A percentile compares a stretch with the other conserved stretches of the same genome.
Evolutionary conservation across 2,888 invertebrate genomes (phyloP).

Genomic region (Trilocha varians): DNA sequence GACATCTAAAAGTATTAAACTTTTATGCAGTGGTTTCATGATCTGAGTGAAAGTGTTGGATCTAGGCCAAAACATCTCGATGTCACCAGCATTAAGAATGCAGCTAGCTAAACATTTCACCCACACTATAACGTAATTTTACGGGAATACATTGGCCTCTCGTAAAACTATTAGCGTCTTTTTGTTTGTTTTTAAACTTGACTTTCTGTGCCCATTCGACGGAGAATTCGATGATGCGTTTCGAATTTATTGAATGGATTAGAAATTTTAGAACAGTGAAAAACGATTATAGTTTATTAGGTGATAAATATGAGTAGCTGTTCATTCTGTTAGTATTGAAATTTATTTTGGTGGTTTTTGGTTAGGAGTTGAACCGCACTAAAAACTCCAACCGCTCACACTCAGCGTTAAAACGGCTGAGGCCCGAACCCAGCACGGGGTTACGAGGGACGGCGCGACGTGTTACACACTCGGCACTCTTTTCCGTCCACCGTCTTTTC

Average conservation of each 20-base stretch:
- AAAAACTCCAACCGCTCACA: too few relatives aligned
- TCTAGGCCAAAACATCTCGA: conserved; percentile 21
- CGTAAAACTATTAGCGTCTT: conserved; percentile 36
- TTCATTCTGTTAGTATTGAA: too few relatives aligned
- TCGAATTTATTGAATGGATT: neutral
- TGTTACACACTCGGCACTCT: too few relatives aligned
- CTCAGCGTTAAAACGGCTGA: too few relatives aligned
- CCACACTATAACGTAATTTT: conserved; percentile 23
- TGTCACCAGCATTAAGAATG: conserved; percentile 39
- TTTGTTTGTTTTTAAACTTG: conserved; percentile 23
- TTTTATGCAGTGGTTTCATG: conserved; percentile 40
- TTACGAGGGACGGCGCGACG: too few relatives aligned
- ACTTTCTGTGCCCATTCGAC: conserved; percentile 11
- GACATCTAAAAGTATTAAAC: conserved; percentile 14
- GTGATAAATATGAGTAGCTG: too few relatives aligned
- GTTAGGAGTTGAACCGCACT: too few relatives aligned
- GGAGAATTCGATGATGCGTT: conserved; percentile 8
- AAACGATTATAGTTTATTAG: too few relatives aligned
- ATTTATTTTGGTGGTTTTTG: too few relatives aligned
- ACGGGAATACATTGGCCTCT: conserved; percentile 37
- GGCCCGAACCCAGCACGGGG: too few relatives aligned
- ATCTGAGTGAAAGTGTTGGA: conserved; percentile 62
- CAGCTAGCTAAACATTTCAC: conserved; percentile 45
- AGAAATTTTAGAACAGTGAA: neutral
- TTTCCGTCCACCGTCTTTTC: too few relatives aligned